Evolutionary conservation across 2,113 vertebrate genomes (phyloP).

Genomic region (Irena cyanogastra): DNA sequence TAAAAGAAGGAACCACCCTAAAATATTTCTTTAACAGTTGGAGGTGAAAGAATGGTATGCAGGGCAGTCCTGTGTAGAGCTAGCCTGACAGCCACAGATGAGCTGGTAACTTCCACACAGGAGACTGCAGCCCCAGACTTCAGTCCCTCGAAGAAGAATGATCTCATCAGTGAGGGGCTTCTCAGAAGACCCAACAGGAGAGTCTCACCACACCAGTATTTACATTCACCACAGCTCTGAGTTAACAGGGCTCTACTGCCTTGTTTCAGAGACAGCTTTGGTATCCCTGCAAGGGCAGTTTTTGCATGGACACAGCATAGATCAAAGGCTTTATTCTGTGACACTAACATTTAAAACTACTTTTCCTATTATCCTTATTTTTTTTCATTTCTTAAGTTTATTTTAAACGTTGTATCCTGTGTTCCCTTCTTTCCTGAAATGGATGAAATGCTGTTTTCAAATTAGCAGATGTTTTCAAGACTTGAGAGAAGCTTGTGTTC

Average conservation of each 20-base stretch:
- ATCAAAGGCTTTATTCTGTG: neutral
- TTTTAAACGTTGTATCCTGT: neutral
- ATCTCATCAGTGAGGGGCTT: neutral
- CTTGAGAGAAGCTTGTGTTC: neutral
- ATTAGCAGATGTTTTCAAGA: neutral
- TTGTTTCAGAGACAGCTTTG: neutral
- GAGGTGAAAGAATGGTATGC: neutral
- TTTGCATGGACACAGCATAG: neutral
- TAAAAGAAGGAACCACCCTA: neutral
- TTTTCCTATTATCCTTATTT: neutral
- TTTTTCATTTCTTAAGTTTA: neutral
- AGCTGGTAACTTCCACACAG: neutral
- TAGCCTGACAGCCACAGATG: neutral
- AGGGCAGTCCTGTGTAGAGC: neutral
- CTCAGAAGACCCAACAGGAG: neutral
- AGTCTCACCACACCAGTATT: neutral
- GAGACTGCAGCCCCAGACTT: neutral
- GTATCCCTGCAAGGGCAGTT: neutral
- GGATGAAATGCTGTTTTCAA: neutral
- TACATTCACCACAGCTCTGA: neutral
- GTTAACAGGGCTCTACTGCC: neutral
- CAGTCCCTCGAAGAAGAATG: neutral
- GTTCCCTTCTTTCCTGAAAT: neutral
- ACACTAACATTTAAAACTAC: neutral
- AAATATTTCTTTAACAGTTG: neutral